Conservation (phyloP, 2,797 vertebrate genomes). For the Somateria mollissima region DNA sequence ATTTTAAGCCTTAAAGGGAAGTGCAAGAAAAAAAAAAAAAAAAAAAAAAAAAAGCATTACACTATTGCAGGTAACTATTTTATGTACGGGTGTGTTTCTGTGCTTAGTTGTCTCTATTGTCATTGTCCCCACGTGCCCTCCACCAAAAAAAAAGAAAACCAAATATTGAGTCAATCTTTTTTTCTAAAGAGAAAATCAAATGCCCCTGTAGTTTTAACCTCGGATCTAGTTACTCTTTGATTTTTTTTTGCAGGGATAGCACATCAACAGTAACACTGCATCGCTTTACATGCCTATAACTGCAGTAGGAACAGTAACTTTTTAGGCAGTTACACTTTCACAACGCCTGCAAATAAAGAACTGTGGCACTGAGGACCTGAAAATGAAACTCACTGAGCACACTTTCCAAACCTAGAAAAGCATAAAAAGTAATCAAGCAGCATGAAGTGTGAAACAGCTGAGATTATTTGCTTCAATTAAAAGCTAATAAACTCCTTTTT, state of each 20-base stretch:
- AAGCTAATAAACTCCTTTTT: not conserved
- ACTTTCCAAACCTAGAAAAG: not conserved
- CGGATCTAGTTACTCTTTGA: not conserved
- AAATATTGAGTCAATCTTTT: not conserved
- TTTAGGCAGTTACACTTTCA: not conserved
- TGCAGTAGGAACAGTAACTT: not conserved
- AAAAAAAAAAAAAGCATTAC: not conserved
- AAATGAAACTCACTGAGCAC: not conserved
- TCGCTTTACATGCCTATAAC: not conserved
- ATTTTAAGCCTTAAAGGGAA: not conserved
- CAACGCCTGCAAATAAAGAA: not conserved
- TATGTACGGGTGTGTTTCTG: not conserved
- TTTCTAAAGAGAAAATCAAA: not conserved
- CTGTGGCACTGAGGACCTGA: not conserved
- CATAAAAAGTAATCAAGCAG: not conserved
- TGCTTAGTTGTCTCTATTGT: not conserved
- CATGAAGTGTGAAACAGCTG: not conserved
- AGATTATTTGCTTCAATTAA: not conserved
- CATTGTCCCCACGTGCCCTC: not conserved
- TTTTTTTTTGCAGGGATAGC: not conserved
- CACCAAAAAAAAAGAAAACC: not conserved
- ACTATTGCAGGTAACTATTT: not conserved
- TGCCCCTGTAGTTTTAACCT: not conserved
- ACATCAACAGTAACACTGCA: not conserved
- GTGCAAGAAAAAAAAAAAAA: slow-evolving; percentile 1